phyloP scores from a whole-genome alignment of 1,140 invertebrate genomes.

The Zaprionus ghesquierei region DNA sequence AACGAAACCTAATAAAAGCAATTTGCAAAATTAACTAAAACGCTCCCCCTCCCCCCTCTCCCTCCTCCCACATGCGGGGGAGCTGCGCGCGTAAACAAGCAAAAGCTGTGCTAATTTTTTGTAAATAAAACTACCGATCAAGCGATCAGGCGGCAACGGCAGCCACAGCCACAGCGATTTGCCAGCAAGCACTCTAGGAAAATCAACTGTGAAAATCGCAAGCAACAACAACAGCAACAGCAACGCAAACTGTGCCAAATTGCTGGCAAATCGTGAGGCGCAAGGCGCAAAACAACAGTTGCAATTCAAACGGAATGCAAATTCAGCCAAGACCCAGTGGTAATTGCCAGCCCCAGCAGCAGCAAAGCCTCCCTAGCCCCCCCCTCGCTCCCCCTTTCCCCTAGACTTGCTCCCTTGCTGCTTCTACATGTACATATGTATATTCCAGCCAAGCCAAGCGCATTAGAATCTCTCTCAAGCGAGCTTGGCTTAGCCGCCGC shows the following conservation, averaged over 20 bases:
- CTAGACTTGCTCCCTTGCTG: too few species aligned
- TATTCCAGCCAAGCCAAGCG: conserved; percentile 15
- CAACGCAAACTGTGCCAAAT: conserved; percentile 67
- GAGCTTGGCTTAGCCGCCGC: conserved; percentile 27
- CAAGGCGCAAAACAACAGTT: conserved; percentile 82
- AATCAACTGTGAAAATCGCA: conserved; percentile 74
- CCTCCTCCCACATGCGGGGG: conserved; percentile 12
- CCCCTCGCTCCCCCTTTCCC: conserved; percentile 15
- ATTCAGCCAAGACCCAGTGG: conserved; percentile 58
- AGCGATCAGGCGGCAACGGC: conserved; percentile 29
- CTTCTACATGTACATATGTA: too few species aligned
- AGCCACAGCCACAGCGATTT: conserved; percentile 19
- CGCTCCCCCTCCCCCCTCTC: conserved; percentile 42
- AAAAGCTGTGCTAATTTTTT: conserved; percentile 81
- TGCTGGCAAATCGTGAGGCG: conserved; percentile 73
- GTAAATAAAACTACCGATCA: conserved; percentile 81
- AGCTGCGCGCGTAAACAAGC: conserved; percentile 60
- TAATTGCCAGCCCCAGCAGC: conserved; percentile 55
- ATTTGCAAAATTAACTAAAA: conserved; percentile 79
- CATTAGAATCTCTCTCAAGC: conserved; percentile 57
- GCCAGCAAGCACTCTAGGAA: conserved; percentile 45
- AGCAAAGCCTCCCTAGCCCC: background rate
- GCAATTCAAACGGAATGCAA: conserved; percentile 82
- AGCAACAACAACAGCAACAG: background rate
- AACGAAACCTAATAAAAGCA: conserved; percentile 82